A percentile compares a stretch with the other conserved stretches of the same genome.
These are phyloP conservation scores for Habroteleia sp. DNA, from an alignment of 2,888 invertebrate genomes.

Conservation along the genomic window DNA sequence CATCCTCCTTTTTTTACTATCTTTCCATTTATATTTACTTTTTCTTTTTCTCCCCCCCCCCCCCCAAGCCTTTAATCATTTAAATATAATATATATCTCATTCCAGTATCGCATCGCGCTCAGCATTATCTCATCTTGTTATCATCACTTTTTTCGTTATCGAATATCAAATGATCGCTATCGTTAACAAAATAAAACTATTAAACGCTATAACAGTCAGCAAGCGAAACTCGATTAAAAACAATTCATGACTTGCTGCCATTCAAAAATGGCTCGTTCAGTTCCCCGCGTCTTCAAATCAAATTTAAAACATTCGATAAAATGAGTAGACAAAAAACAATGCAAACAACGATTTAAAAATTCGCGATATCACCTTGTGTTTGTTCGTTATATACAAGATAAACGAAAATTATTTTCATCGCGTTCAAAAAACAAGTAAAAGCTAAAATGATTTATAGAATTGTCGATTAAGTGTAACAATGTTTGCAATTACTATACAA, in stretches of 20 bases:
- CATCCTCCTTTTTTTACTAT: no score
- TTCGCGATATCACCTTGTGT: conserved; percentile 37
- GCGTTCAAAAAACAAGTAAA: conserved; percentile 22
- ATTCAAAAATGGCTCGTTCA: conserved; percentile 47
- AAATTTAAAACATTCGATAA: conserved; percentile 14
- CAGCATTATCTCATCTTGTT: conserved; percentile 48
- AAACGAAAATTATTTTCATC: conserved; percentile 38
- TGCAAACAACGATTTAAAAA: conserved; percentile 20
- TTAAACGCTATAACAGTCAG: conserved; percentile 79
- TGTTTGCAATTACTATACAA: conserved; percentile 26
- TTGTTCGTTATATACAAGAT: conserved; percentile 58
- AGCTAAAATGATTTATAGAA: conserved; percentile 26
- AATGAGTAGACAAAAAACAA: conserved; percentile 46
- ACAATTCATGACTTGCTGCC: conserved; percentile 50
- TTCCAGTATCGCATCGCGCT: conserved; percentile 46
- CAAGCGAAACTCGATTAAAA: conserved; percentile 75
- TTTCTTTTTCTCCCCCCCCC: conserved; percentile 13
- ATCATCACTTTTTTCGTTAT: conserved; percentile 58
- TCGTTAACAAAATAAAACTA: conserved; percentile 78
- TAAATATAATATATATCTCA: conserved; percentile 59
- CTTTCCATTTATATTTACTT: no score
- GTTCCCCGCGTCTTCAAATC: conserved; percentile 43
- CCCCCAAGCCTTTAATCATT: conserved; percentile 56
- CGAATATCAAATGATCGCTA: conserved; percentile 62
- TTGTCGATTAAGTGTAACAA: conserved; percentile 42